A percentile compares a stretch with the other conserved stretches of the same genome.
Conservation (phyloP, 2,888 invertebrate genomes). For the Sesia apiformis region DNA sequence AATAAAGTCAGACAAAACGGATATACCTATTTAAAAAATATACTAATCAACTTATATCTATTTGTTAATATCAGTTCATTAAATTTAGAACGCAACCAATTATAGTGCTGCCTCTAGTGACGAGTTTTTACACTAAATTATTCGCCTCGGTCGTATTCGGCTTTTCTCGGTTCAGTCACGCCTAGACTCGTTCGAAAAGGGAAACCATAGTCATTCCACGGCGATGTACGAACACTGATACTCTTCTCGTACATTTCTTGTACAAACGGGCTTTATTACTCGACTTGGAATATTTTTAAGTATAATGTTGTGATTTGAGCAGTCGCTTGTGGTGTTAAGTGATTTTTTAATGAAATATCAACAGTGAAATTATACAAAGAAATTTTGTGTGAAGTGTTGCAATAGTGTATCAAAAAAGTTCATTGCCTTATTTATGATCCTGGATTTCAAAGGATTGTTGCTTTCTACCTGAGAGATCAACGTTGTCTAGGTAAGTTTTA, state of each 20-base stretch:
- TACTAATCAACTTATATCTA: no score
- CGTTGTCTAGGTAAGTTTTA: constrained; percentile 47
- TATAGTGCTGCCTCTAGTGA: constrained; percentile 39
- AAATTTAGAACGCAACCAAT: constrained; percentile 24
- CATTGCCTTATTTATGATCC: constrained; percentile 27
- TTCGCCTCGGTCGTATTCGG: constrained; percentile 48
- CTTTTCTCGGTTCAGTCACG: constrained; percentile 64
- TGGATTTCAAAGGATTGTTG: constrained; percentile 67
- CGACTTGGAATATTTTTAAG: constrained; percentile 50
- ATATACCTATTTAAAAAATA: no score
- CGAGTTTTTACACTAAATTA: constrained; percentile 12
- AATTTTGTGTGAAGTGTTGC: constrained; percentile 59
- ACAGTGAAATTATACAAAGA: constrained; percentile 47
- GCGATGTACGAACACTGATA: constrained; percentile 70
- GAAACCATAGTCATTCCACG: constrained; percentile 70
- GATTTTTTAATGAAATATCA: constrained; percentile 40
- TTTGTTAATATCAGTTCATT: background rate
- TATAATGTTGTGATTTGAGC: constrained; percentile 61
- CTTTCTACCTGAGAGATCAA: constrained; percentile 39
- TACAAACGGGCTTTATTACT: constrained; percentile 57
- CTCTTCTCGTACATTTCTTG: constrained; percentile 64
- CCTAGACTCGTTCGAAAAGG: constrained; percentile 73
- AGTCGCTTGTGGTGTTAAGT: constrained; percentile 59
- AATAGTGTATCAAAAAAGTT: constrained; percentile 46
- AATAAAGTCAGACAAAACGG: no score